Conservation (phyloP, 1,140 invertebrate species). For the Mylabris phalerata region DNA sequence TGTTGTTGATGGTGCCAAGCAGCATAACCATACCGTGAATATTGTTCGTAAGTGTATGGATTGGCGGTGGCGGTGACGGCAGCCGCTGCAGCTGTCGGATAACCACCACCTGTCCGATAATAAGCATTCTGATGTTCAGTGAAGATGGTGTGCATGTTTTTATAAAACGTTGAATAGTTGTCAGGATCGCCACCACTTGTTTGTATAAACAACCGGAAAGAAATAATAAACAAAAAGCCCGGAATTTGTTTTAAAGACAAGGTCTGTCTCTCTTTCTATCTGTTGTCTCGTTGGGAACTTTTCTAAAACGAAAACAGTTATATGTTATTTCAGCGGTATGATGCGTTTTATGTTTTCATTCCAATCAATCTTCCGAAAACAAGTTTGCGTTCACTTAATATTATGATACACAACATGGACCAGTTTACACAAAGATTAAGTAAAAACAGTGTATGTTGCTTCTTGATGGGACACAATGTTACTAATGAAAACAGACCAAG, state of each 20-base stretch:
- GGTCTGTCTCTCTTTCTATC: too few relatives aligned
- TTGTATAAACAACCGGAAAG: conserved; percentile 26
- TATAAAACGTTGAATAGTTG: background rate
- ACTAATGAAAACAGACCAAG: conserved; percentile 42
- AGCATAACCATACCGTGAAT: conserved; percentile 66
- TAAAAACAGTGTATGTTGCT: conserved; percentile 44
- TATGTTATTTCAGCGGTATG: conserved; percentile 29
- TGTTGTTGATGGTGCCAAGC: conserved; percentile 62
- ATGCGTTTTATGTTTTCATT: conserved; percentile 38
- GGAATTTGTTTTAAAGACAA: too few relatives aligned
- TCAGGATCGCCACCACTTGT: conserved; percentile 6
- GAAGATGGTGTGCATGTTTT: conserved; percentile 78
- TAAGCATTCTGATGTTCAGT: conserved; percentile 75
- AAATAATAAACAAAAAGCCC: conserved; percentile 27
- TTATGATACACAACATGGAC: conserved; percentile 45
- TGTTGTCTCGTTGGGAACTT: conserved; percentile 6
- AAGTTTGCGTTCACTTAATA: conserved; percentile 42
- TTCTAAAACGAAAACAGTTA: conserved; percentile 33
- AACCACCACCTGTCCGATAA: conserved; percentile 41
- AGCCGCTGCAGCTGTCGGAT: conserved; percentile 37
- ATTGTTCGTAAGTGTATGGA: conserved; percentile 62
- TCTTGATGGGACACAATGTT: conserved; percentile 41
- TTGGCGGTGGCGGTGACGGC: conserved; percentile 46
- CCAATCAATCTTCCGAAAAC: conserved; percentile 42
- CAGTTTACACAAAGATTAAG: conserved; percentile 45